These are phyloP conservation scores for Polydrusus cervinus DNA, from an alignment of 2,888 invertebrate genomes.

Conservation along the genomic window DNA sequence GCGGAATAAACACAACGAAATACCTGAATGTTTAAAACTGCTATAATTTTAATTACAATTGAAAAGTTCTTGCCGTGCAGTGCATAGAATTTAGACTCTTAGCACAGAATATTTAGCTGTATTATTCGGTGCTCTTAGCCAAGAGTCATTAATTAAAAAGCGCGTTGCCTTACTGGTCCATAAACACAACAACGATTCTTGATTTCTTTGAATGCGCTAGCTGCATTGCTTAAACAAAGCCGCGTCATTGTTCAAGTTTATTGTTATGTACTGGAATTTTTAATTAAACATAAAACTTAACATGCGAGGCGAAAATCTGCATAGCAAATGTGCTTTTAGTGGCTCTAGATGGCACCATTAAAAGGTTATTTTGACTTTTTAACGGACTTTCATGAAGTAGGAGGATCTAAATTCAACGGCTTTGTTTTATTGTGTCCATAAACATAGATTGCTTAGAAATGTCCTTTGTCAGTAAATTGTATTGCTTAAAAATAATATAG, in stretches of 20 bases:
- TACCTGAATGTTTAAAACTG: background rate
- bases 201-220: constrained; percentile 30
- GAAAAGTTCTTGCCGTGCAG: background rate
- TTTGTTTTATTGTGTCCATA: too few relatives aligned
- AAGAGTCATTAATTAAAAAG: constrained; percentile 42
- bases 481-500: too few relatives aligned
- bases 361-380: background rate
- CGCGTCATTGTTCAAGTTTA: background rate
- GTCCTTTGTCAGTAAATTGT: too few relatives aligned
- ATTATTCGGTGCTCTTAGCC: too few relatives aligned
- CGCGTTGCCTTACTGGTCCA: constrained; percentile 30
- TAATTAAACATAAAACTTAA: constrained; percentile 7
- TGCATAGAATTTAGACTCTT: constrained; percentile 7
- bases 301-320: background rate
- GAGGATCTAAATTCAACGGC: too few relatives aligned
- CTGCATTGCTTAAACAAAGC: constrained; percentile 2
- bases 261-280: constrained; percentile 10
- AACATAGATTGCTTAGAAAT: too few relatives aligned
- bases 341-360: background rate
- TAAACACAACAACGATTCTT: constrained; percentile 37
- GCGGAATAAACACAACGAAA: too few relatives aligned
- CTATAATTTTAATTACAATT: background rate
- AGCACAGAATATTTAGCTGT: too few relatives aligned
- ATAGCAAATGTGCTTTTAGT: background rate
- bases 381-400: background rate